phyloP scores from a whole-genome alignment of 2,888 invertebrate genomes.

The Cylindroiulus punctatus region DNA sequence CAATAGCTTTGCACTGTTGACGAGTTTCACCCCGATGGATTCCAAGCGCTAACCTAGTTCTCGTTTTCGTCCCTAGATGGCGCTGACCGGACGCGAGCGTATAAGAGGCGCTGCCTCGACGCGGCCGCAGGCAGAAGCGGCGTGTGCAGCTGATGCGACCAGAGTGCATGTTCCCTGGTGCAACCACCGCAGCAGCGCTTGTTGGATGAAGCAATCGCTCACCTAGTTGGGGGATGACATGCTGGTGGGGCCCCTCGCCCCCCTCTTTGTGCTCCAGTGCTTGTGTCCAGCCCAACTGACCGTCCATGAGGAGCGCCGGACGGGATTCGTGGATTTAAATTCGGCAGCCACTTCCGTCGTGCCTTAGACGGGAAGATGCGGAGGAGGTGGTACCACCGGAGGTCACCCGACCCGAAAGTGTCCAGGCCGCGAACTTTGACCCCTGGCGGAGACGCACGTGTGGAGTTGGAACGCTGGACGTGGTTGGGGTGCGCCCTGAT shows the following conservation, averaged over 20 bases:
- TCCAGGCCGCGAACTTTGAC: not conserved
- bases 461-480: constrained; percentile 1
- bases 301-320: not conserved
- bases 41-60: no score
- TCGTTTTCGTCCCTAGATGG: constrained; percentile 4
- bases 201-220: not conserved
- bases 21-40: no score
- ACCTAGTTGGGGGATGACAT: not conserved
- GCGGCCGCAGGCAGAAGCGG: constrained; percentile 26
- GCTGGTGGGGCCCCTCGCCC: not conserved
- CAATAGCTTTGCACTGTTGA: no score
- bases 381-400: constrained; percentile 5
- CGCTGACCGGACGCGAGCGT: not conserved
- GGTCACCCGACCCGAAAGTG: not conserved
- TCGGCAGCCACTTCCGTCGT: not conserved
- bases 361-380: constrained; percentile 10
- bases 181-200: constrained; percentile 4
- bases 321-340: not conserved
- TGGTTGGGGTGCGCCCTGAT: not conserved
- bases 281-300: not conserved
- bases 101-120: not conserved
- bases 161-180: not conserved
- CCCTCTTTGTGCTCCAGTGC: constrained; percentile 8
- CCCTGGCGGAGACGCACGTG: not conserved
- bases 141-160: constrained; percentile 6